A percentile compares a stretch with the other conserved stretches of the same genome.
These are phyloP conservation scores for Nasonovia ribisnigri DNA, from an alignment of 2,888 invertebrate genomes.

Conservation along the genomic window DNA sequence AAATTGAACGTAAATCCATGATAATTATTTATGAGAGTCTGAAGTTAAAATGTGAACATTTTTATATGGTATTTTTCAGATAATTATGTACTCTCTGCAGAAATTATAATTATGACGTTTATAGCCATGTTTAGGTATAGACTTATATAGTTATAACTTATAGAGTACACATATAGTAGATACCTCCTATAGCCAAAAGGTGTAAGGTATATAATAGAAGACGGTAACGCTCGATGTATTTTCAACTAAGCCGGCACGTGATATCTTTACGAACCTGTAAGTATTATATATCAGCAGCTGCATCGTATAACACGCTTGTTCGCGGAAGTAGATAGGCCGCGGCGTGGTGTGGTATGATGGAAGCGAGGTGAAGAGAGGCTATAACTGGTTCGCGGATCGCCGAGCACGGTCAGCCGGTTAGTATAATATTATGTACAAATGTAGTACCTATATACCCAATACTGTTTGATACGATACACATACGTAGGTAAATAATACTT, in stretches of 20 bases:
- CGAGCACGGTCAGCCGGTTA: background rate
- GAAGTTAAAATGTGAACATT: too few relatives aligned
- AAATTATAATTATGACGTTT: background rate
- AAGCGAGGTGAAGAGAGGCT: background rate
- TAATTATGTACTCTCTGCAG: background rate
- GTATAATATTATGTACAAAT: background rate
- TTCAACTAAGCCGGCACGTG: too few relatives aligned
- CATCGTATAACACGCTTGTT: background rate
- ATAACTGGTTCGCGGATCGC: background rate
- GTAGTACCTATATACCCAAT: background rate
- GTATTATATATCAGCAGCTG: background rate
- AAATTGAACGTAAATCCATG: too few relatives aligned
- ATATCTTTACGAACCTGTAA: background rate
- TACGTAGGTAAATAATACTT: background rate
- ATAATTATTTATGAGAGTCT: too few relatives aligned
- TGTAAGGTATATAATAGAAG: too few relatives aligned
- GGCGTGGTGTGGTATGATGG: background rate
- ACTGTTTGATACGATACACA: background rate
- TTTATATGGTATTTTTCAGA: background rate
- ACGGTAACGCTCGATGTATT: too few relatives aligned
- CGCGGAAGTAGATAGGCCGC: background rate
- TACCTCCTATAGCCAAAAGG: too few relatives aligned
- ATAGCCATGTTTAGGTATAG: background rate
- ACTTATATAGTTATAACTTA: too few relatives aligned
- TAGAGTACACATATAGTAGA: too few relatives aligned